Conservation (phyloP, 1,140 invertebrate species). For the Monochamus saltuarius region DNA sequence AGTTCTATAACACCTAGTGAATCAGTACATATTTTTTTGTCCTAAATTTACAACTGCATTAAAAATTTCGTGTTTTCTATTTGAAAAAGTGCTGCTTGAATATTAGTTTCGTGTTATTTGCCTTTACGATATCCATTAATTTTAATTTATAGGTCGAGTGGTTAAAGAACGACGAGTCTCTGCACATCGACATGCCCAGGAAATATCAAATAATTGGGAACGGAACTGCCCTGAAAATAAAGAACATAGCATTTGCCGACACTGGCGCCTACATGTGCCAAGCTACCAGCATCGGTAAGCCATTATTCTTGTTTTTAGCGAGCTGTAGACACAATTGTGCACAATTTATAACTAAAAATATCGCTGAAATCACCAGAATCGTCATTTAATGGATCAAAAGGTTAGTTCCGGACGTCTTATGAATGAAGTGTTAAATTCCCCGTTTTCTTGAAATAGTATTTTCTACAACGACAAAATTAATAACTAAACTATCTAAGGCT, state of each 20-base stretch:
- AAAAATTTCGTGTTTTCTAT: background rate
- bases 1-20: too few species aligned
- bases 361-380: too few species aligned
- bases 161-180: conserved; percentile 72
- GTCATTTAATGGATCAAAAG: too few species aligned
- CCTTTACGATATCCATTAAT: conserved; percentile 1
- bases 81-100: background rate
- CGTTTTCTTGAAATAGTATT: too few species aligned
- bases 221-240: conserved; percentile 67
- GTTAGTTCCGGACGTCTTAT: background rate
- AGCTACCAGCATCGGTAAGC: conserved; percentile 61
- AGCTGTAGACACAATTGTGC: background rate
- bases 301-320: background rate
- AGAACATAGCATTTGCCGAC: conserved; percentile 69
- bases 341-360: too few species aligned
- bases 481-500: too few species aligned
- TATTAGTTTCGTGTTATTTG: background rate
- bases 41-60: too few species aligned
- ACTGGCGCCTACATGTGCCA: conserved; percentile 80
- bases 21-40: too few species aligned
- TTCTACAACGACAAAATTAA: too few species aligned
- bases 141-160: conserved; percentile 59
- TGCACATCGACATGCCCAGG: conserved; percentile 56
- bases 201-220: conserved; percentile 72
- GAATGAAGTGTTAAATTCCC: too few species aligned